Conservation (phyloP, 1,140 invertebrate species). For the Pachypsylla venusta region DNA sequence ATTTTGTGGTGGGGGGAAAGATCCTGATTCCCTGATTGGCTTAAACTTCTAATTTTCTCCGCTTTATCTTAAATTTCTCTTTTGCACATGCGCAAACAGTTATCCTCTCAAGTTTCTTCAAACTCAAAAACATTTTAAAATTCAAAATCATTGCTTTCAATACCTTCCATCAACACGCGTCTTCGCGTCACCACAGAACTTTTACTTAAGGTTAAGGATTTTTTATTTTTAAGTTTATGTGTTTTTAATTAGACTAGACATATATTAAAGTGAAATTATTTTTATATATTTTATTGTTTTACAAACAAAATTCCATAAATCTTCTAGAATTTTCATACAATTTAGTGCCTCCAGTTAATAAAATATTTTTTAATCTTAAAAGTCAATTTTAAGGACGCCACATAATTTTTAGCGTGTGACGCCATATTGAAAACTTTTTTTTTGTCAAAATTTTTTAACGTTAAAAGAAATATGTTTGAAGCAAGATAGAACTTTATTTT, state of each 20-base stretch:
- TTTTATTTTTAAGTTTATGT: slow-evolving; percentile 6
- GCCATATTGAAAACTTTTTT: slow-evolving; percentile 7
- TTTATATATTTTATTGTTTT: slow-evolving; percentile 3
- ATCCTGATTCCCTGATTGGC: too few relatives aligned
- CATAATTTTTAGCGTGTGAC: not conserved
- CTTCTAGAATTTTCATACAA: too few relatives aligned
- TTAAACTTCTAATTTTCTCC: not conserved
- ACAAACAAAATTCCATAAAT: not conserved
- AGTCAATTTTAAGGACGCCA: slow-evolving; percentile 6
- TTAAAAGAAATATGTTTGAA: too few relatives aligned
- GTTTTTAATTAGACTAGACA: slow-evolving; percentile 8
- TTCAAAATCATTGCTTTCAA: slow-evolving; percentile 6
- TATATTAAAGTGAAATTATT: slow-evolving; percentile 5
- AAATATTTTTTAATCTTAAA: not conserved
- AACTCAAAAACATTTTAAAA: not conserved
- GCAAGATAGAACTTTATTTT: too few relatives aligned
- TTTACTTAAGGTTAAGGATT: slow-evolving; percentile 2
- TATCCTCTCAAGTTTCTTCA: too few relatives aligned
- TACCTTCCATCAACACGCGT: slow-evolving; percentile 7
- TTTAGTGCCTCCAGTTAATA: slow-evolving; percentile 1
- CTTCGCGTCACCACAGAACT: not conserved
- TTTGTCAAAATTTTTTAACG: too few relatives aligned
- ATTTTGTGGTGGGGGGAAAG: too few relatives aligned
- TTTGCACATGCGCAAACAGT: not conserved
- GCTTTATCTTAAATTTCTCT: not conserved